Evolutionary conservation across 1,140 invertebrate species (phyloP).

Genomic region (Megalonaias nervosa): DNA sequence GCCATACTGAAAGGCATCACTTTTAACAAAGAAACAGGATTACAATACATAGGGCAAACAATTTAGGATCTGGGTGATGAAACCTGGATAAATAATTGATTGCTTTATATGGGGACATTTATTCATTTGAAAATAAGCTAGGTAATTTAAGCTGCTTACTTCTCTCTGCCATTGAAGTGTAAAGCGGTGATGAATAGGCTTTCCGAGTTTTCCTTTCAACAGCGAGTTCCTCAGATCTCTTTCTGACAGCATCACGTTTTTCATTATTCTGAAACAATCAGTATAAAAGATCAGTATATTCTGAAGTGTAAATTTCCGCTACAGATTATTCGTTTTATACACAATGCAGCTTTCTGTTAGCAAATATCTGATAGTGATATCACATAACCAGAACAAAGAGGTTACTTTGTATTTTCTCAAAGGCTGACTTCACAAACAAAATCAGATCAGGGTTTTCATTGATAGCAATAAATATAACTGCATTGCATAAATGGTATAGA

Average conservation of each 20-base stretch:
- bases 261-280: conserved; percentile 25
- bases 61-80: neutral
- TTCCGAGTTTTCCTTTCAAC: conserved; percentile 24
- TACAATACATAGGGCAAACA: neutral
- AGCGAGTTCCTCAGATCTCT: conserved; percentile 22
- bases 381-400: too few relatives aligned
- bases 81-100: neutral
- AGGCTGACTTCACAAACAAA: too few relatives aligned
- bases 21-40: too few relatives aligned
- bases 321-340: too few relatives aligned
- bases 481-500: too few relatives aligned
- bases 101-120: neutral
- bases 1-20: too few relatives aligned
- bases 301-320: too few relatives aligned
- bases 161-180: conserved; percentile 24
- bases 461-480: too few relatives aligned
- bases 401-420: too few relatives aligned
- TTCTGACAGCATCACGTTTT: conserved; percentile 27
- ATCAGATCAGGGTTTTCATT: too few relatives aligned
- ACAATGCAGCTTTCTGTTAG: too few relatives aligned
- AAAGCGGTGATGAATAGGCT: conserved; percentile 34
- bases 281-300: neutral
- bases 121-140: neutral
- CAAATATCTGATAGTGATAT: too few relatives aligned
- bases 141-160: conserved; percentile 12